Conservation (phyloP, 2,888 invertebrate genomes). For the Megaustenia siamemsis region DNA sequence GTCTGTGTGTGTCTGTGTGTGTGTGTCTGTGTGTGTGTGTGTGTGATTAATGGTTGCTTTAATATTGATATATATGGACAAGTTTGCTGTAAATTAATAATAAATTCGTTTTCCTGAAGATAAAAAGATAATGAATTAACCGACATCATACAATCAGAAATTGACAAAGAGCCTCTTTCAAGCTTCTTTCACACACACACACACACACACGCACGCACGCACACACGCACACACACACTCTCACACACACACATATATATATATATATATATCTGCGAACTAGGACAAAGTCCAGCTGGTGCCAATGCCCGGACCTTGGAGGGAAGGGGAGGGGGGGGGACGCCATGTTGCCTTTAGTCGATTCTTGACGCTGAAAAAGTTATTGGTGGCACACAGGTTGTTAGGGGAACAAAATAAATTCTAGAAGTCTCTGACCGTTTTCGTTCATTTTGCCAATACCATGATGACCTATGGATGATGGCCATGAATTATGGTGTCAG, state of each 20-base stretch:
- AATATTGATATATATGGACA: too few species aligned
- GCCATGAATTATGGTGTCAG: neutral
- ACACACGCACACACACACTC: neutral
- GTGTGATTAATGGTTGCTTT: too few species aligned
- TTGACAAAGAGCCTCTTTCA: too few species aligned
- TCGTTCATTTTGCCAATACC: too few species aligned
- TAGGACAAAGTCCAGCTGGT: neutral
- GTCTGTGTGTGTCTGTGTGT: neutral
- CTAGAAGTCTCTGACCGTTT: too few species aligned
- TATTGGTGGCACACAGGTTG: too few species aligned
- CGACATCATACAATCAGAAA: neutral
- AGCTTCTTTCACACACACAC: neutral
- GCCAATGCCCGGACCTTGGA: too few species aligned
- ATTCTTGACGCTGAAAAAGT: too few species aligned
- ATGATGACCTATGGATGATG: neutral
- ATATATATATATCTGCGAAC: neutral
- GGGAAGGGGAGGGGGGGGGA: too few species aligned
- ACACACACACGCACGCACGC: neutral
- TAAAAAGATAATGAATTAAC: neutral
- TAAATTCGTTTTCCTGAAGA: neutral
- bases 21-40: neutral
- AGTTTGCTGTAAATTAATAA: too few species aligned
- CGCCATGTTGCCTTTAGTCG: too few species aligned
- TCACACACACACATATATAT: neutral
- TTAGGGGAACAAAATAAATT: too few species aligned